These are phyloP conservation scores for Aulostomus chinensis DNA, from an alignment of 2,797 vertebrate genomes.

Conservation along the genomic window DNA sequence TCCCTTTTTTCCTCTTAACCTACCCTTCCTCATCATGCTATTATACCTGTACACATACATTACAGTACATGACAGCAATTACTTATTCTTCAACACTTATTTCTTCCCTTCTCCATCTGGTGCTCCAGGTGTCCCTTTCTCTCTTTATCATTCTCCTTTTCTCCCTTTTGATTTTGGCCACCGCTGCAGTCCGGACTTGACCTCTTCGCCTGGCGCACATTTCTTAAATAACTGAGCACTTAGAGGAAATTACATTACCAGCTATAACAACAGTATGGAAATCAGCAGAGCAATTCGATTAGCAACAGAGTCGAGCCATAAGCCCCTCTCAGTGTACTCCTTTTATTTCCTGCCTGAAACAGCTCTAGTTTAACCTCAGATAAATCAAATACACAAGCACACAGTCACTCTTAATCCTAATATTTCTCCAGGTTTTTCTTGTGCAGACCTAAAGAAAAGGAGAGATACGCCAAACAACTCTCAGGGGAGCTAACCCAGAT, in stretches of 20 bases:
- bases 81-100: constrained; percentile 31
- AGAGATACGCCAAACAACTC: constrained; percentile 57
- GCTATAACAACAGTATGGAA: constrained; percentile 84
- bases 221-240: constrained; percentile 85
- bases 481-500: constrained; percentile 77
- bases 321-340: constrained; percentile 70
- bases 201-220: constrained; percentile 76
- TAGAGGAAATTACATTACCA: constrained; percentile 82
- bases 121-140: constrained; percentile 50
- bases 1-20: too few relatives aligned
- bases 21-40: too few relatives aligned
- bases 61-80: constrained; percentile 14
- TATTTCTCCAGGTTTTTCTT: constrained; percentile 65
- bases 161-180: constrained; percentile 47
- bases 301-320: constrained; percentile 78
- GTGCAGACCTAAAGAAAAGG: constrained; percentile 52
- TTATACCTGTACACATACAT: too few relatives aligned
- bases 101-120: constrained; percentile 28
- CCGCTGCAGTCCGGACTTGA: constrained; percentile 68
- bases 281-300: constrained; percentile 84
- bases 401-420: constrained; percentile 61
- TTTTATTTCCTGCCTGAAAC: constrained; percentile 81
- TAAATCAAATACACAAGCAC: constrained; percentile 73
- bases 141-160: constrained; percentile 13
- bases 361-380: constrained; percentile 75